A percentile compares a stretch with the other conserved stretches of the same genome.
Conservation (phyloP, 2,113 vertebrate genomes). For the Ptychochromis oligacanthus region DNA sequence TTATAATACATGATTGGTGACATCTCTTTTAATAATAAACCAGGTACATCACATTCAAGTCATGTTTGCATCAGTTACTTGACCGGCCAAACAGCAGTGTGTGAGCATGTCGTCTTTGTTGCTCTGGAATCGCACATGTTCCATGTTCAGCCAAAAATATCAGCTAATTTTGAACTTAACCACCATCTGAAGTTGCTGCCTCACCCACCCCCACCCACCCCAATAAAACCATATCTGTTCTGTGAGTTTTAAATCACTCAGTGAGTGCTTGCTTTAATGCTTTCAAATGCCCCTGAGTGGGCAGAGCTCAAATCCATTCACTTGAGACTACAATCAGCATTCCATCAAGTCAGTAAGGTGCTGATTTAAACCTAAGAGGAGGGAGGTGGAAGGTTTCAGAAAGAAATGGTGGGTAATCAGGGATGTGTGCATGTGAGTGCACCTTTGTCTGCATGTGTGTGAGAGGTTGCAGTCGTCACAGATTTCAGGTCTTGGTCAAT, state of each 20-base stretch:
- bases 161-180: slow-evolving; percentile 18
- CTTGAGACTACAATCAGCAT: slow-evolving; percentile 58
- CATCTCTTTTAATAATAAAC: neutral
- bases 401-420: slow-evolving; percentile 39
- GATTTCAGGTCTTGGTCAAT: slow-evolving; percentile 42
- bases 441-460: slow-evolving; percentile 11
- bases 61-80: neutral
- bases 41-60: neutral
- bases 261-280: slow-evolving; percentile 45
- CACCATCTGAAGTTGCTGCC: slow-evolving; percentile 5
- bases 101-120: slow-evolving; percentile 53
- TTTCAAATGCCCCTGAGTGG: slow-evolving; percentile 39
- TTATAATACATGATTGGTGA: neutral
- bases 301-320: slow-evolving; percentile 48
- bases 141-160: slow-evolving; percentile 11
- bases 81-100: slow-evolving; percentile 58
- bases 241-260: slow-evolving; percentile 37
- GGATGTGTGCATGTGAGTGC: slow-evolving; percentile 15
- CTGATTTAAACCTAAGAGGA: slow-evolving; percentile 60
- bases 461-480: slow-evolving; percentile 35
- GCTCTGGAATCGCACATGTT: slow-evolving; percentile 72
- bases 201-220: neutral
- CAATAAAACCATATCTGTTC: slow-evolving; percentile 13
- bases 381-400: slow-evolving; percentile 23
- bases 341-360: slow-evolving; percentile 51